Conservation (phyloP, 2,113 vertebrate species). For the Himantopus leucocephalus region DNA sequence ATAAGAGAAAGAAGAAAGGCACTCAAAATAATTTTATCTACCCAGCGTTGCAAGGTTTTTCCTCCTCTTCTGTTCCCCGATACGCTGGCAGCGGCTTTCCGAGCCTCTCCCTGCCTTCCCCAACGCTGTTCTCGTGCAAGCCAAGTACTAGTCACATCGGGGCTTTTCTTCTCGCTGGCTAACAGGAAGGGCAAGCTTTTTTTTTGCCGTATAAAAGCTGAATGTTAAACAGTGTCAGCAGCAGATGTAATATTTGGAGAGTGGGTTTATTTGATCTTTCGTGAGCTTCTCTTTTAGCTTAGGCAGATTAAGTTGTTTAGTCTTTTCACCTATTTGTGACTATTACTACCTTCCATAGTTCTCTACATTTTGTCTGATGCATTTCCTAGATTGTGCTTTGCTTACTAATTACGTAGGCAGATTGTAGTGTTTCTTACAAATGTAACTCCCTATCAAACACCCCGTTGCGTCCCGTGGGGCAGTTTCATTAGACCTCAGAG, state of each 20-base stretch:
- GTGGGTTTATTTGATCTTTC: not conserved
- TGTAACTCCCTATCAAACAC: not conserved
- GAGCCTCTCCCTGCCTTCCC: not conserved
- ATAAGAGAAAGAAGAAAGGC: not conserved
- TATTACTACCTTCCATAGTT: not conserved
- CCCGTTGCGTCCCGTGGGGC: accelerated
- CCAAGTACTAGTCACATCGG: not conserved
- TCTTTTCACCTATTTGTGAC: not conserved
- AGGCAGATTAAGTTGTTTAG: slow-evolving; percentile 5
- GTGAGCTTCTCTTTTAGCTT: not conserved
- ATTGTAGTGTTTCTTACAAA: too few relatives aligned
- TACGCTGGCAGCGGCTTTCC: not conserved
- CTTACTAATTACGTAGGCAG: not conserved
- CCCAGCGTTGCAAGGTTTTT: not conserved
- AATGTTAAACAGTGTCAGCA: not conserved
- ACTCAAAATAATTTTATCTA: slow-evolving; percentile 6
- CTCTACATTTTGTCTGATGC: not conserved
- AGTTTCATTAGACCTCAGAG: not conserved
- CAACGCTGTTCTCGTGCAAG: not conserved
- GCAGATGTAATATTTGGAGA: not conserved
- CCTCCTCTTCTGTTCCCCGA: not conserved
- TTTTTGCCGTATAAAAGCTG: not conserved
- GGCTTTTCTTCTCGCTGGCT: not conserved
- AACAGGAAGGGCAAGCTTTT: not conserved
- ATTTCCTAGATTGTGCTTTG: not conserved